These are phyloP conservation scores for Rallus crepitans DNA, from an alignment of 2,797 vertebrate species.

Conservation along the genomic window DNA sequence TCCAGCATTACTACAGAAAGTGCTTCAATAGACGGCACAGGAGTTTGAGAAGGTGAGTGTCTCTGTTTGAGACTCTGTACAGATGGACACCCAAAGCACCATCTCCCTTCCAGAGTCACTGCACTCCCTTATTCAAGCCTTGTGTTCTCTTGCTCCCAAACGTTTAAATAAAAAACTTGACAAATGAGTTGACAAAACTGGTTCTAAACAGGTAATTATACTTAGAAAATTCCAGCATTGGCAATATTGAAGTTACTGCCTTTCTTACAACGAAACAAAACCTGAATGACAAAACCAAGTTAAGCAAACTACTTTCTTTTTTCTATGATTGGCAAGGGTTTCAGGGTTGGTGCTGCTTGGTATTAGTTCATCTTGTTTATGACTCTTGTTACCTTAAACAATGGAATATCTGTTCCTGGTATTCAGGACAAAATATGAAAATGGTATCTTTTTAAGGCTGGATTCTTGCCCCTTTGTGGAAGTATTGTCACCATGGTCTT, in stretches of 20 bases:
- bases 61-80: not conserved
- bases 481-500: not conserved
- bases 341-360: rapidly evolving
- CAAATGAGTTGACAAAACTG: not conserved
- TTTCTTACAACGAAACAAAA: not conserved
- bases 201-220: not conserved
- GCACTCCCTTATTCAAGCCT: not conserved
- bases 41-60: rapidly evolving
- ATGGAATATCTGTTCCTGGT: not conserved
- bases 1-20: rapidly evolving
- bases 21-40: rapidly evolving
- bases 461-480: not conserved
- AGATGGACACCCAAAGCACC: not conserved
- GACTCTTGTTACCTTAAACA: not conserved
- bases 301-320: not conserved
- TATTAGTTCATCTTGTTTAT: not conserved
- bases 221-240: not conserved
- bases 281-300: not conserved
- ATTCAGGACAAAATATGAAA: not conserved
- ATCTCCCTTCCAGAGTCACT: not conserved
- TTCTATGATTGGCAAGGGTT: not conserved
- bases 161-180: not conserved
- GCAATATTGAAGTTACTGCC: not conserved
- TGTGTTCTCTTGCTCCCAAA: not conserved
- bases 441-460: not conserved